Percentiles rank a stretch among this genome's conserved stretches.
phyloP scores from a whole-genome alignment of 2,113 vertebrate genomes.

The Setophaga coronata region DNA sequence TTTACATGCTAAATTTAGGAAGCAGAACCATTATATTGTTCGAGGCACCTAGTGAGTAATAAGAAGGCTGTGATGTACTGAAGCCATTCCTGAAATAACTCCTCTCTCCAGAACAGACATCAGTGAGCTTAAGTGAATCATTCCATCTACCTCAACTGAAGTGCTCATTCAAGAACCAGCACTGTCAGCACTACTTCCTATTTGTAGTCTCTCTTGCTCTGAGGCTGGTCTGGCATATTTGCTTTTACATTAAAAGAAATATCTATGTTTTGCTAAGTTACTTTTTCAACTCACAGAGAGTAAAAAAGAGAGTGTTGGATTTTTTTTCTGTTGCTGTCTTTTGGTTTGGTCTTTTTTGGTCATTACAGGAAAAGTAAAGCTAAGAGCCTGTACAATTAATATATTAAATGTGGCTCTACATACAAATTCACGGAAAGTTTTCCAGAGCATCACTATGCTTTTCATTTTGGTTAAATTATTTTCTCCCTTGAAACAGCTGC shows the following conservation, averaged over 20 bases:
- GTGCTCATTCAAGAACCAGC: not conserved
- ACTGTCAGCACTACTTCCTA: not conserved
- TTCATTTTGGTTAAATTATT: not conserved
- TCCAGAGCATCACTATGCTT: not conserved
- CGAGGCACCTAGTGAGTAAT: not conserved
- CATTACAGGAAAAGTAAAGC: not conserved
- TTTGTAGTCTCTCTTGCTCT: not conserved
- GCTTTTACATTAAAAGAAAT: not conserved
- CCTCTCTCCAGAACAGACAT: not conserved
- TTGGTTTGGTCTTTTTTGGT: not conserved
- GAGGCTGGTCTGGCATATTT: not conserved
- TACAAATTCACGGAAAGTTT: not conserved
- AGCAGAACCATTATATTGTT: not conserved
- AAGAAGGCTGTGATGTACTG: not conserved
- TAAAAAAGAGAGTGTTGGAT: not conserved
- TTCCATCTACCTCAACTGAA: not conserved
- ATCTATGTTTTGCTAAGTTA: not conserved
- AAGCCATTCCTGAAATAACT: not conserved
- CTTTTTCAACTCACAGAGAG: not conserved
- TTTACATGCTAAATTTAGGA: not conserved
- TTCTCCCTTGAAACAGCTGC: not conserved
- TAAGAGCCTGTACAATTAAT: not conserved
- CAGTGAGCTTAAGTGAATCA: not conserved
- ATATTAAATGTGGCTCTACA: not conserved
- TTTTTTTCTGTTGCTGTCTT: not conserved